Base-by-base conservation (phyloP, 2,113 vertebrate genomes). In the Lynx canadensis region DNA sequence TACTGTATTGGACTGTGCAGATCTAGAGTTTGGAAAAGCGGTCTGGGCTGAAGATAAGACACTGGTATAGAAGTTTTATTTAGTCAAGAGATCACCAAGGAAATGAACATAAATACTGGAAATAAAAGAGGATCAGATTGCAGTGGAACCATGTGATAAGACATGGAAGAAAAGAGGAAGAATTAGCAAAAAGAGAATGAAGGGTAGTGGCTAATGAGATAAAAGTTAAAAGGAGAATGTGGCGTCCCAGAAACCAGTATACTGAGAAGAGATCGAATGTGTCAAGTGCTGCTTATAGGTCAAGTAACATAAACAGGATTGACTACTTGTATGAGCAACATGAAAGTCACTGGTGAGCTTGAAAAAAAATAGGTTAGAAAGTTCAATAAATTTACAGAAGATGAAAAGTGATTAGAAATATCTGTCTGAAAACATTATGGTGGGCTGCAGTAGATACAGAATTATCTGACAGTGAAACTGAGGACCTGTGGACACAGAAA, bases 291-390 rank as follows among this genome's bases (percentile, higher is more conserved):
- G 57, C 41, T 76, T 41, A 68, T 25, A 73, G 65, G 83, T 86
- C 73, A 97, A 95, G 48, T 36, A 86, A 95, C 68, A 87, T 92
- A 95, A 96, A 38, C 81, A 90, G 76, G 97, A 68, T 1, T 74
- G 52, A 55, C 31, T 19, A 69, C 2, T 73, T 33, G n/a, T 48
- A 84, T 79, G 8, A 94, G 76, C 14, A 52, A 48, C 27, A 14
- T 68, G 69, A 76, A 95, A 65, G 89, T 66, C 50, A 81, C n/a
- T 95, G 45, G 6, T 45, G n/a, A 96, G 68, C 55, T 33, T 78
- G 41, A 45, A 91, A 80, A 96, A 87, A 8, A 90, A 84, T 23
- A 89, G 38, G 92, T 45, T 33, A 97, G 50, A 94, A 52, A 95
- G 45, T 91, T 71, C 79, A 86, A 90, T 2, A 96, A 45, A 71